Percentiles rank a stretch among this genome's conserved stretches.
Conservation (phyloP, 2,113 vertebrate species). For the Toxotes jaculatrix region DNA sequence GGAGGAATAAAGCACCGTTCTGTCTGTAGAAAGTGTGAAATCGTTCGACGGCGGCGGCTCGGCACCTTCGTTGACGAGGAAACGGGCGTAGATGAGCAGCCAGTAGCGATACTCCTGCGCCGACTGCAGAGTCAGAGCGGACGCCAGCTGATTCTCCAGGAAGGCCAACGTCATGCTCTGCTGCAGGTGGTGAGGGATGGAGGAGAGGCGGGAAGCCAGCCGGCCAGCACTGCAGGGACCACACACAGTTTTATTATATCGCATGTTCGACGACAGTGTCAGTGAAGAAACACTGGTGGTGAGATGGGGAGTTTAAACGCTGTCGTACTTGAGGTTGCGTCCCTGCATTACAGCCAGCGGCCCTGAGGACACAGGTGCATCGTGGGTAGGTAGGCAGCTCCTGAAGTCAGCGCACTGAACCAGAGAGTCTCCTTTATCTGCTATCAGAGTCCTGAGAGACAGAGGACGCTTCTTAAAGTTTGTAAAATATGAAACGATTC, state of each 20-base stretch:
- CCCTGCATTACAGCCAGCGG: conserved; percentile 96
- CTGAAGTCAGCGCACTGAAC: conserved; percentile 97
- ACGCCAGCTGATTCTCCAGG: conserved; percentile 96
- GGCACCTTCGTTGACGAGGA: conserved; percentile 97
- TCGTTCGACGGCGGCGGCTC: not conserved
- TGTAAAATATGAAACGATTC: no score
- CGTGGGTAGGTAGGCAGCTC: conserved; percentile 91
- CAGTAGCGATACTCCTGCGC: conserved; percentile 95
- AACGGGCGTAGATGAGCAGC: conserved; percentile 97
- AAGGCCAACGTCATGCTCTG: conserved; percentile 95
- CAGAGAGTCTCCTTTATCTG: conserved; percentile 95
- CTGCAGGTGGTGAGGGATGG: conserved; percentile 94
- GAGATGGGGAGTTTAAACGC: not conserved
- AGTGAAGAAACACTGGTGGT: not conserved
- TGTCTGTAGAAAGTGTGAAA: not conserved
- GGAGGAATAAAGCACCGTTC: not conserved
- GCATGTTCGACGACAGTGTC: not conserved
- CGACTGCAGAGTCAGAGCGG: conserved; percentile 91
- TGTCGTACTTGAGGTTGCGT: conserved; percentile 90
- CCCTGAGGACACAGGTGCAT: conserved; percentile 91
- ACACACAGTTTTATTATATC: not conserved
- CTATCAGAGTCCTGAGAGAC: conserved; percentile 91
- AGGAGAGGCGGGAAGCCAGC: conserved; percentile 93
- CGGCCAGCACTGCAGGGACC: conserved; percentile 82
- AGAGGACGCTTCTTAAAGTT: no score